Conservation (phyloP, 2,888 invertebrate genomes). For the Chrysodeixis includens region DNA sequence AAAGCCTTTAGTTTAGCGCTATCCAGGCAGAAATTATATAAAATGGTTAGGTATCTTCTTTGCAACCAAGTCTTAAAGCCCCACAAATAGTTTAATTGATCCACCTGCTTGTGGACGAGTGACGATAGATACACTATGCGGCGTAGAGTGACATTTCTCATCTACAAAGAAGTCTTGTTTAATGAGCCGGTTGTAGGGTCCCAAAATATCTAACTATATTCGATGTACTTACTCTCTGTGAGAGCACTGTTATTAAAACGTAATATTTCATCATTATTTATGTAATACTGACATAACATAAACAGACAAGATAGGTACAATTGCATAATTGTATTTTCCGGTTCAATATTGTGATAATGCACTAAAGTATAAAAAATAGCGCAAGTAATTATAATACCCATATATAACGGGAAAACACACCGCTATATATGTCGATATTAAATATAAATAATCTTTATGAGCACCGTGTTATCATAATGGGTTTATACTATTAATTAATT, state of each 20-base stretch:
- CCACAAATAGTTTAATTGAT: too few relatives aligned
- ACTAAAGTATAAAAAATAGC: slow-evolving; percentile 35
- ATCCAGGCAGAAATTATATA: too few relatives aligned
- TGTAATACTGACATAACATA: slow-evolving; percentile 13
- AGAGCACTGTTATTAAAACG: background rate
- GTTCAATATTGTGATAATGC: slow-evolving; percentile 17
- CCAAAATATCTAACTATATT: too few relatives aligned
- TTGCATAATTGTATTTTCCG: slow-evolving; percentile 45
- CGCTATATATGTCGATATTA: slow-evolving; percentile 15
- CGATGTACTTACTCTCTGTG: background rate
- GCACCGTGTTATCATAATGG: slow-evolving; percentile 5
- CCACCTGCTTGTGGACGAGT: too few relatives aligned
- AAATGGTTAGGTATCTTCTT: too few relatives aligned
- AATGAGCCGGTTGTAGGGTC: too few relatives aligned
- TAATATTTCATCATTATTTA: background rate
- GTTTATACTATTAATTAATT: slow-evolving; percentile 9
- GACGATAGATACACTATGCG: too few relatives aligned
- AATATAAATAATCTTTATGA: slow-evolving; percentile 20
- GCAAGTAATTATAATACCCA: slow-evolving; percentile 26
- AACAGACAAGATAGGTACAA: slow-evolving; percentile 20
- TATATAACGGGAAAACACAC: slow-evolving; percentile 45
- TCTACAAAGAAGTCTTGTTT: too few relatives aligned
- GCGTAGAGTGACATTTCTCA: too few relatives aligned
- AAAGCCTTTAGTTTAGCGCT: too few relatives aligned
- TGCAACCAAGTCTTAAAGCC: too few relatives aligned